Evolutionary conservation across 2,113 vertebrate genomes (phyloP), one percentile per base, ranked within the genome.

Genomic region (Oxygymnocypris stewartii): DNA sequence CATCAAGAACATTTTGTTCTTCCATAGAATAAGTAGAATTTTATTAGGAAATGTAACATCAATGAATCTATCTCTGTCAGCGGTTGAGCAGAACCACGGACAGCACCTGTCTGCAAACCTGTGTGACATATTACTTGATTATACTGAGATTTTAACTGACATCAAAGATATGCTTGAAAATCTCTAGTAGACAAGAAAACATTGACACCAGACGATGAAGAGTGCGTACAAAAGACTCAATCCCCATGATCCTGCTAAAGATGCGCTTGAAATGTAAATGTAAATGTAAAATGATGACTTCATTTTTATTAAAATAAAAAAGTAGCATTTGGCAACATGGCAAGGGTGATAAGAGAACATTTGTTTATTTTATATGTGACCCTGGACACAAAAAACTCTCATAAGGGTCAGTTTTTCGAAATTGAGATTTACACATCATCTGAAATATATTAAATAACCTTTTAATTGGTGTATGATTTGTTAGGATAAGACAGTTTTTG

Each of bases 71-170:
- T 23, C 2, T 42, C 69, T 14, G 31, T 35, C 49, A 79, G 8
- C 1, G 8, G 37, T 31, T 57, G 28, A 57, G 35, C 76, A 79
- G 76, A 79, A 79, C 76, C 76, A 20, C 35, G 76, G 76, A 79
- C 76, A 79, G 76, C 76, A 57, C 14, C 76, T 54, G 44, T 76
- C 42, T 75, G 42, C 14, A 57, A 57, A 54, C 47, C 49, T 54
- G 49, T 16, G 10, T 12, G 44, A 79, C 76, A n/a, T 31, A 10
- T 28, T 28, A 28, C 11, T 6, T 28, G 61, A 13, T 35, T 16
- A 67, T 67, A 6, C 13, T 31, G 63, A 31, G 63, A 16, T 6
- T 35, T 67, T 67, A 2, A 3, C 2, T 35, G 25, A 67, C 63
- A 31, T 7, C 12, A 67, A 67, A 14, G 4, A 14, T 28, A 65